Percentiles rank a stretch among this genome's conserved stretches.
Conservation (phyloP, 2,797 vertebrate genomes). For the Cyclopterus lumpus region DNA sequence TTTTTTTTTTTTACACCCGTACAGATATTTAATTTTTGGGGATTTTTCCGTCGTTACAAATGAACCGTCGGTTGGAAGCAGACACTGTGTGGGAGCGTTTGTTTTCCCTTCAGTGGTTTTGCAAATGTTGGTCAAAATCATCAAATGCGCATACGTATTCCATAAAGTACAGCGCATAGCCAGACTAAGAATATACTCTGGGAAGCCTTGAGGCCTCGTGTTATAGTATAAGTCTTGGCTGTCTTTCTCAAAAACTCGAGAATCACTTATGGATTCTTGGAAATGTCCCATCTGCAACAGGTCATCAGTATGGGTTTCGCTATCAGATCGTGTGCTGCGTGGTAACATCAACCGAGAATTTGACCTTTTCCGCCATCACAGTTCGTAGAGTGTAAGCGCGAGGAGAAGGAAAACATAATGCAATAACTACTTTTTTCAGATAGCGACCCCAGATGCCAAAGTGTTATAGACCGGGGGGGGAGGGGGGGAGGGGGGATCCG, state of each 20-base stretch:
- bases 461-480: not conserved
- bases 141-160: not conserved
- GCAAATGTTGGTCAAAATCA: not conserved
- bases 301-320: not conserved
- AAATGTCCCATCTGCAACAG: accelerated
- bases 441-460: not conserved
- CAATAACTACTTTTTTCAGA: not conserved
- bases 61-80: not conserved
- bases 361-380: not conserved
- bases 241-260: not conserved
- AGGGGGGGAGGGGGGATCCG: conserved; percentile 5
- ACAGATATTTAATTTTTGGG: no score
- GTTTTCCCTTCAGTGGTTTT: not conserved
- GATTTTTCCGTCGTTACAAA: no score
- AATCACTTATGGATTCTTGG: not conserved
- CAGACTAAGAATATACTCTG: not conserved
- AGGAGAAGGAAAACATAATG: not conserved
- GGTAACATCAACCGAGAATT: not conserved
- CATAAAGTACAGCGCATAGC: not conserved
- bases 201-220: not conserved
- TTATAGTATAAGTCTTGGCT: not conserved
- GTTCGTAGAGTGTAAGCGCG: not conserved
- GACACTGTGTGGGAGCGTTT: not conserved
- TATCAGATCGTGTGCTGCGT: not conserved
- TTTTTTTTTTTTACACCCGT: no score